These are phyloP conservation scores for Lamprotornis superbus DNA, from an alignment of 2,113 vertebrate genomes.

Conservation along the genomic window DNA sequence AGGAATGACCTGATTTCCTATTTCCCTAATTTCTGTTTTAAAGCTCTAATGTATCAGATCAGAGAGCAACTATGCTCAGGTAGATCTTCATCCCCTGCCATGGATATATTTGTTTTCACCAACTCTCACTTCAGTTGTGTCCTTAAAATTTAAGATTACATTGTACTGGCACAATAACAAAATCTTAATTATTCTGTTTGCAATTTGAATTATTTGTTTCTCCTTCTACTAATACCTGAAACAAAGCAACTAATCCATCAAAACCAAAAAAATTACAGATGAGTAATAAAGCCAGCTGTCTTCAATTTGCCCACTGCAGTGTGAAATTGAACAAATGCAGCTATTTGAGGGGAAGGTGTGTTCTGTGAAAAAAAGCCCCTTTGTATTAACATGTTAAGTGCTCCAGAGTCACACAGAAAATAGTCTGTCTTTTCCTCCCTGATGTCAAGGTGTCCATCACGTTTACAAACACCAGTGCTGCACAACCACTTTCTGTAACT, in stretches of 20 bases:
- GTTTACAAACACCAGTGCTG: background rate
- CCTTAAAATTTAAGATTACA: conserved; percentile 45
- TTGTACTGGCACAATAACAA: conserved; percentile 22
- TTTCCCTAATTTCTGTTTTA: background rate
- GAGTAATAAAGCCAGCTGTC: conserved; percentile 32
- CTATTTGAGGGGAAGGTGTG: background rate
- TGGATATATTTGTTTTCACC: background rate
- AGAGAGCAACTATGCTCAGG: background rate
- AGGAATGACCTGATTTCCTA: background rate
- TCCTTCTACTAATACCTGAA: conserved; percentile 54
- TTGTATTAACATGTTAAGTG: background rate
- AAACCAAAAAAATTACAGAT: conserved; percentile 28
- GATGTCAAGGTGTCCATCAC: background rate
- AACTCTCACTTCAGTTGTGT: conserved; percentile 22
- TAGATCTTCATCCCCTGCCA: background rate
- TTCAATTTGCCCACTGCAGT: conserved; percentile 3
- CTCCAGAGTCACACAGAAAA: background rate
- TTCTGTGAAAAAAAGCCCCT: background rate
- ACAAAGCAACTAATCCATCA: conserved; percentile 60
- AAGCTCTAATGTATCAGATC: background rate
- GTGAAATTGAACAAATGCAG: conserved; percentile 4
- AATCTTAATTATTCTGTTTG: conserved; percentile 50
- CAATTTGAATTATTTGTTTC: conserved; percentile 10
- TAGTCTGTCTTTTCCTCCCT: background rate
- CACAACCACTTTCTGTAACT: background rate